phyloP scores from a whole-genome alignment of 2,888 invertebrate genomes.

The Clivina fossor region DNA sequence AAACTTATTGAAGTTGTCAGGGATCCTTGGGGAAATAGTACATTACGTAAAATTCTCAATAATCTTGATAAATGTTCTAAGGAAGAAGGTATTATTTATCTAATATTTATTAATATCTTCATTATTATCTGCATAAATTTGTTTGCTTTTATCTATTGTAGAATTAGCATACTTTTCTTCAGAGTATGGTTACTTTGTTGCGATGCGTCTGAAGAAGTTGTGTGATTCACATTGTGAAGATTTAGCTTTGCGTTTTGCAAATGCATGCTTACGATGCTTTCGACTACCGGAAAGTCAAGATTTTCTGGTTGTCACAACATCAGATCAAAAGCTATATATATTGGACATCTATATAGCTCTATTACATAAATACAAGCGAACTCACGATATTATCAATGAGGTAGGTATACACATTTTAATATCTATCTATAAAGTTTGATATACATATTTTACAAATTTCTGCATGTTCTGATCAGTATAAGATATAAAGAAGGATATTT shows the following conservation, averaged over 20 bases:
- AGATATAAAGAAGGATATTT: too few species aligned
- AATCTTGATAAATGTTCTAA: too few species aligned
- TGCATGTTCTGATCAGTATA: background rate
- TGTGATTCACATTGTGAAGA: slow-evolving; percentile 65
- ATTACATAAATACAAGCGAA: slow-evolving; percentile 59
- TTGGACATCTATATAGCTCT: slow-evolving; percentile 63
- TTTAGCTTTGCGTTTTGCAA: slow-evolving; percentile 61
- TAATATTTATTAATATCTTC: too few species aligned
- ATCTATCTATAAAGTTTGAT: background rate
- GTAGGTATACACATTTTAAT: slow-evolving; percentile 49
- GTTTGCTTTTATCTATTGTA: too few species aligned
- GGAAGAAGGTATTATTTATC: too few species aligned
- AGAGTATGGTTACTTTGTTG: slow-evolving; percentile 61
- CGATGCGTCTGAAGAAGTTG: slow-evolving; percentile 61
- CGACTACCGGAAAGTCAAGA: slow-evolving; percentile 47
- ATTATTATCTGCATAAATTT: too few species aligned
- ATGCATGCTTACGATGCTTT: slow-evolving; percentile 53
- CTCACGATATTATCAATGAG: slow-evolving; percentile 57
- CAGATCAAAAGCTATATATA: slow-evolving; percentile 59
- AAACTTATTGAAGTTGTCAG: too few species aligned
- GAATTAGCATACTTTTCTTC: slow-evolving; percentile 59
- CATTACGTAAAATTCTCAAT: too few species aligned
- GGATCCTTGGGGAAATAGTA: too few species aligned
- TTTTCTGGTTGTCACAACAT: slow-evolving; percentile 50
- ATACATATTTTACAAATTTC: background rate